Base-by-base conservation (phyloP, 2,113 vertebrate species). In the Pseudorhombus dupliciocellatus region DNA sequence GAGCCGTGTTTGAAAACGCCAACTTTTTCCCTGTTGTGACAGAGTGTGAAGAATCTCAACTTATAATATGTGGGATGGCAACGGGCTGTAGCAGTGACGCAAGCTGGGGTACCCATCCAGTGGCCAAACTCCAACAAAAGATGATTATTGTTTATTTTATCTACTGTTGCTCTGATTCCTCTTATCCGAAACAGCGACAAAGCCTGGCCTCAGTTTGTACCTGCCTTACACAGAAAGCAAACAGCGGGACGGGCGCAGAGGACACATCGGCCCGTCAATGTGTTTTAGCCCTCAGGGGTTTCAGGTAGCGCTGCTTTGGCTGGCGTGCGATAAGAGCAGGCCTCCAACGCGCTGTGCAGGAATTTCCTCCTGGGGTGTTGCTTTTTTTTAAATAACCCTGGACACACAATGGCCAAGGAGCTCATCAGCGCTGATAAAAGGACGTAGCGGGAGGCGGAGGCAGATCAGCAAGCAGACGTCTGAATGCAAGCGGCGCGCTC, bases 341-440 rank as follows among this genome's bases (percentile, higher is more conserved):
- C 71, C 73, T 71, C 69, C 73, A 11, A 8, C 60, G 79, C 44
- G n/a, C 67, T 77, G 78, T 69, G 53, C 46, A 5, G 73, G 78
- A 90, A 75, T 54, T 70, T 88, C 87, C 87, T 90, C 89, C 64
- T 40, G 85, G 91, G 84, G 73, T 42, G 70, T 67, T 75, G 75
- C 77, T 89, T 37, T 37, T 37, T 37, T 88, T 93, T 83, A 92
- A 87, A 78, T 70, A 81, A 85, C 81, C 78, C 77, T 31, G 81
- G 76, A 85, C 81, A 64, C 75, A 92, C 88, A 91, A 89, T 82
- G 53, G 79, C 80, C 54, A 7, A 52, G 83, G 62, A 89, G 73
- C 88, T 88, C 88, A 91, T 91, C 87, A 84, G 77, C 78, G 62
- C 51, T 73, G 37, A 53, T 87, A 73, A 89, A 90, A 87, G 77